phyloP scores from a whole-genome alignment of 2,888 invertebrate species.

The Epistrophe eligans region DNA sequence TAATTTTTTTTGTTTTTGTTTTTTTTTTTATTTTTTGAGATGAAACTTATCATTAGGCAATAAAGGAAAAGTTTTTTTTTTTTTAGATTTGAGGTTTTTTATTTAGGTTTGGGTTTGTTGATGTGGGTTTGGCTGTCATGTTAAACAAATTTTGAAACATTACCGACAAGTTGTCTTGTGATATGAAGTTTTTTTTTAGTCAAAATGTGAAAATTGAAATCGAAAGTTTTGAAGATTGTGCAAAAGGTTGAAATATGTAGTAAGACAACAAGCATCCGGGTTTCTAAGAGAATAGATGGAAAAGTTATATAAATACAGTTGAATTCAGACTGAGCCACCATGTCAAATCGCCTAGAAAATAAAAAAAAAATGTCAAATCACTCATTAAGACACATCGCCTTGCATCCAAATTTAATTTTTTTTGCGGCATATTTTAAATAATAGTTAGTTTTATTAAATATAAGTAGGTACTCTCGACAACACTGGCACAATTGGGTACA shows the following conservation, averaged over 20 bases:
- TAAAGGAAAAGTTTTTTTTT: slow-evolving; percentile 7
- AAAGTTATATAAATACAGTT: not conserved
- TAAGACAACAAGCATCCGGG: not conserved
- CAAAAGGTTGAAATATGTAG: not conserved
- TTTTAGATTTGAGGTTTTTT: slow-evolving; percentile 8
- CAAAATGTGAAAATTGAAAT: slow-evolving; percentile 22
- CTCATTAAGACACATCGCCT: no score
- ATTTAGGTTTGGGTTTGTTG: slow-evolving; percentile 8
- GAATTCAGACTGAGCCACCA: not conserved
- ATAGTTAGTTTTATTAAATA: no score
- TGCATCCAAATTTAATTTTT: no score
- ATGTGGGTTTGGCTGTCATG: slow-evolving; percentile 49
- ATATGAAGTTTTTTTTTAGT: not conserved
- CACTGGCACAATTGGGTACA: no score
- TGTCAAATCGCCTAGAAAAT: not conserved
- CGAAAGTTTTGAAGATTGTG: slow-evolving; percentile 21
- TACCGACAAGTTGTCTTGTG: slow-evolving; percentile 13
- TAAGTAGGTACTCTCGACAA: no score
- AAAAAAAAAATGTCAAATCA: not conserved
- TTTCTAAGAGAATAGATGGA: not conserved
- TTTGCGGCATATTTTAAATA: no score
- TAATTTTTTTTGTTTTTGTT: not conserved
- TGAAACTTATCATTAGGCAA: slow-evolving; percentile 31
- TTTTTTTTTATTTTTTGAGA: not conserved
- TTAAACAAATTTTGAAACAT: slow-evolving; percentile 27